phyloP scores from a whole-genome alignment of 92 coral and sea anemone genomes.

The Pocillopora grandis region DNA sequence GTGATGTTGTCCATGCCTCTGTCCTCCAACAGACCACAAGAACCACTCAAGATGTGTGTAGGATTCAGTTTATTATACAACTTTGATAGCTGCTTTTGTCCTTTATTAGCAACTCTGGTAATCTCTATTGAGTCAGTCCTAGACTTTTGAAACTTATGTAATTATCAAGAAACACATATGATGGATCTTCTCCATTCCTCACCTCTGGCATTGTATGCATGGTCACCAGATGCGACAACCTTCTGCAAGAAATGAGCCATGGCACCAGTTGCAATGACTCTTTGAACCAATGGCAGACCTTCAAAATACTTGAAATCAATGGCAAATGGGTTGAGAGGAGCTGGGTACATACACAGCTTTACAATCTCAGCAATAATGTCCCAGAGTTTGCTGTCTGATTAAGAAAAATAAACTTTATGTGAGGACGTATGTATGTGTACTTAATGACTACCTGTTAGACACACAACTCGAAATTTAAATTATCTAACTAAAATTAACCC shows the following conservation, averaged over 20 bases:
- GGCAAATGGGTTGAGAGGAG: slow-evolving; percentile 95
- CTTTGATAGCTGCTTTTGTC: no score
- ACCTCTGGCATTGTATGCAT: slow-evolving; percentile 99
- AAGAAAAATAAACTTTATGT: not conserved
- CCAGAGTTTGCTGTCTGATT: slow-evolving; percentile 92
- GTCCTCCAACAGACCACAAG: no score
- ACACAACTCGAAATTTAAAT: no score
- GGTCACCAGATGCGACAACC: slow-evolving; percentile 89
- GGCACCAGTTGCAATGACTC: slow-evolving; percentile 89
- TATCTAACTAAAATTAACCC: no score
- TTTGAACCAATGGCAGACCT: slow-evolving; percentile 80
- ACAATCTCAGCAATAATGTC: slow-evolving; percentile 92
- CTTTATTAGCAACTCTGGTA: no score
- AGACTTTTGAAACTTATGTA: no score
- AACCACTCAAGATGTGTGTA: no score
- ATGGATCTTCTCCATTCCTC: not conserved
- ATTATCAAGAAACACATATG: no score
- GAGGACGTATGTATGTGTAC: not conserved
- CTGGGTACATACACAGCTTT: slow-evolving; percentile 90
- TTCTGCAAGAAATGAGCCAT: slow-evolving; percentile 93
- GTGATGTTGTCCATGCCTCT: no score
- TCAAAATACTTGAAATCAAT: slow-evolving; percentile 92
- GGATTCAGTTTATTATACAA: no score
- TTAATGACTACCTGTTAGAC: no score
- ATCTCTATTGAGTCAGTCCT: no score